Evolutionary conservation across 2,113 vertebrate genomes (phyloP).

Genomic region (Syngnathus typhle): DNA sequence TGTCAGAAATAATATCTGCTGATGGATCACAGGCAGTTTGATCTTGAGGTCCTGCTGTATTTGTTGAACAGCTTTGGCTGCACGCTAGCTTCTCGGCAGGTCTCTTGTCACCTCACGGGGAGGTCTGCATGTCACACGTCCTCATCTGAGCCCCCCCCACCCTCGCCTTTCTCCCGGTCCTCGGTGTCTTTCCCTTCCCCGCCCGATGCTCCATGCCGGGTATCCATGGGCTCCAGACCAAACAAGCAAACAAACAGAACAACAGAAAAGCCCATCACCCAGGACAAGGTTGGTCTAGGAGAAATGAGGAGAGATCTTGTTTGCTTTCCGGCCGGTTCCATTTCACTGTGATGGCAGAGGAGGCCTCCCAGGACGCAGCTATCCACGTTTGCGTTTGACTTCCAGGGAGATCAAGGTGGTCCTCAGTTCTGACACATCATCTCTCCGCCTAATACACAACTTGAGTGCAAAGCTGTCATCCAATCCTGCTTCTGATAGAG

Average conservation of each 20-base stretch:
- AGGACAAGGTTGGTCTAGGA: conserved; percentile 59
- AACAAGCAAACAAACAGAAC: conserved; percentile 75
- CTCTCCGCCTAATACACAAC: conserved; percentile 47
- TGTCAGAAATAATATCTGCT: conserved; percentile 30
- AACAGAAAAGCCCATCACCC: conserved; percentile 67
- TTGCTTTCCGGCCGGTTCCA: conserved; percentile 64
- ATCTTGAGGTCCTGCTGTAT: conserved; percentile 45
- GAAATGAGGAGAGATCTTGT: conserved; percentile 61
- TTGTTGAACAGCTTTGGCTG: conserved; percentile 53
- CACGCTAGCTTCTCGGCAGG: conserved; percentile 46
- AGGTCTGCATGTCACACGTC: conserved; percentile 53
- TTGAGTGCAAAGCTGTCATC: conserved; percentile 35
- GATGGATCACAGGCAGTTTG: conserved; percentile 37
- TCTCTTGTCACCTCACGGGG: conserved; percentile 59
- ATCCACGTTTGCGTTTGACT: conserved; percentile 60
- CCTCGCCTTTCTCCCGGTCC: conserved; percentile 1
- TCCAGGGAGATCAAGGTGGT: conserved; percentile 54
- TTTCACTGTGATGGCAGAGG: conserved; percentile 62
- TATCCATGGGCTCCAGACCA: conserved; percentile 60
- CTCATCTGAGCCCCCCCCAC: conserved; percentile 6
- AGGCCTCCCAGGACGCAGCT: conserved; percentile 57
- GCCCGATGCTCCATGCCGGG: conserved; percentile 46
- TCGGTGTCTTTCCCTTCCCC: conserved; percentile 23
- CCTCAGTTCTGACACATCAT: conserved; percentile 40
- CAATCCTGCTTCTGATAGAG: conserved; percentile 17